Evolutionary conservation across 2,797 vertebrate genomes (phyloP).

Genomic region (Acropternis orthonyx): DNA sequence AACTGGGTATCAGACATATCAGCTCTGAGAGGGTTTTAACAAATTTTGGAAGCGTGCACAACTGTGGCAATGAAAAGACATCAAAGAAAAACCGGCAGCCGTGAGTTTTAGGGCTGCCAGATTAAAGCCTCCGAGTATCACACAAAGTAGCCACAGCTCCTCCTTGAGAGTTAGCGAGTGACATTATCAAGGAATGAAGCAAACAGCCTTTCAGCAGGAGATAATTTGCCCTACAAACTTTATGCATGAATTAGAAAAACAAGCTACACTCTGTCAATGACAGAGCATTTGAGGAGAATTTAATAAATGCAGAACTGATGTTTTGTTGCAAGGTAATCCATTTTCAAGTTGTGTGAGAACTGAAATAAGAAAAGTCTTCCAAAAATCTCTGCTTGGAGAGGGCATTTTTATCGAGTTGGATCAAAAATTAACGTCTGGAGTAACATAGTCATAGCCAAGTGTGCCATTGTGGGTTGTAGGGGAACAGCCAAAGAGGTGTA

Average conservation of each 20-base stretch:
- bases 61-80: conserved; percentile 3
- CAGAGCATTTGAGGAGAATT: neutral
- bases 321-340: neutral
- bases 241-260: conserved; percentile 19
- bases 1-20: neutral
- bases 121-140: neutral
- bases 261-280: neutral
- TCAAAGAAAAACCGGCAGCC: neutral
- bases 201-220: conserved; percentile 23
- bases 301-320: neutral
- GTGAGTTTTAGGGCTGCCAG: conserved; percentile 18
- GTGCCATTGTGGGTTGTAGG: neutral
- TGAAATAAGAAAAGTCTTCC: neutral
- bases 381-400: neutral
- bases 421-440: neutral
- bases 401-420: neutral
- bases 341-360: neutral
- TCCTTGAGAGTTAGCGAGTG: conserved; percentile 23
- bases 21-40: neutral
- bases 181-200: neutral
- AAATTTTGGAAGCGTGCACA: neutral
- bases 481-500: neutral
- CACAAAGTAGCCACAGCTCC: conserved; percentile 9
- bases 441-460: neutral
- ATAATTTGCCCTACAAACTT: conserved; percentile 48